Evolutionary conservation across 2,797 vertebrate genomes (phyloP).

Genomic region (Lycodopsis pacificus): DNA sequence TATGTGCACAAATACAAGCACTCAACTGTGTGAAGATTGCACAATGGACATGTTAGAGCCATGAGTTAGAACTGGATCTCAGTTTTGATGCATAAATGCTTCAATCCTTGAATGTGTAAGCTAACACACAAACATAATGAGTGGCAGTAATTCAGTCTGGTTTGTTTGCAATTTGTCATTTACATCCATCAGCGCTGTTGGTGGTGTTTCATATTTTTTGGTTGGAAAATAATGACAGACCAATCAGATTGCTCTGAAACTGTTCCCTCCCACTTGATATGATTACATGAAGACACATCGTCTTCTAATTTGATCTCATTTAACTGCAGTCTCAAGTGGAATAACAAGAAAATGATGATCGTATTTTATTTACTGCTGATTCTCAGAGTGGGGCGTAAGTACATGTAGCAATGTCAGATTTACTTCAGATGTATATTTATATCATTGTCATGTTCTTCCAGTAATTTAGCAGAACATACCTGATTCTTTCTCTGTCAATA

Average conservation of each 20-base stretch:
- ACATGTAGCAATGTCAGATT: not conserved
- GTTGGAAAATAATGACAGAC: conserved; percentile 10
- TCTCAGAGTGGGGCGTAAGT: no score
- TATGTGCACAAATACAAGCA: no score
- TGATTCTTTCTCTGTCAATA: not conserved
- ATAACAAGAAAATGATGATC: no score
- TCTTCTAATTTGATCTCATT: not conserved
- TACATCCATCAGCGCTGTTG: not conserved
- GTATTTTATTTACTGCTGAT: no score
- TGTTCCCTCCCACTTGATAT: conserved; percentile 45
- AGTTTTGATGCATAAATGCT: no score
- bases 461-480: not conserved
- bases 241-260: conserved; percentile 33
- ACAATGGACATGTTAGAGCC: not conserved
- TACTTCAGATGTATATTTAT: not conserved
- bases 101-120: no score
- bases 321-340: not conserved
- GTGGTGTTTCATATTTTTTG: conserved; percentile 2
- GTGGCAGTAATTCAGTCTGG: no score
- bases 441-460: not conserved
- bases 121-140: no score
- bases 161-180: not conserved
- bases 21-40: not conserved
- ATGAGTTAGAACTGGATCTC: no score
- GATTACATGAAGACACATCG: conserved; percentile 7